phyloP scores from a whole-genome alignment of 2,888 invertebrate species.

The Amphipyra tragopoginis region DNA sequence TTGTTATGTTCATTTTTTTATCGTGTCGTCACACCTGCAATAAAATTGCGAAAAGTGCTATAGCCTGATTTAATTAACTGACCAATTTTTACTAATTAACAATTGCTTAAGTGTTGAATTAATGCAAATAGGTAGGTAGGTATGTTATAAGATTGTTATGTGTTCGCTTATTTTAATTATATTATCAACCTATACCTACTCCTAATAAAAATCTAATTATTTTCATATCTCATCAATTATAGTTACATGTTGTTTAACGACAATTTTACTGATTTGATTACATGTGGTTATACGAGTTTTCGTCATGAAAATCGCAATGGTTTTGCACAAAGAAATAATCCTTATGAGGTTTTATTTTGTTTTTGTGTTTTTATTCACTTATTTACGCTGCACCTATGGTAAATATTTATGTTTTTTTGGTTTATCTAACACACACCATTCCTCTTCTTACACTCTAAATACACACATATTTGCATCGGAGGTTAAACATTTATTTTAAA shows the following conservation, averaged over 20 bases:
- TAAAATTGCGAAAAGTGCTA: too few relatives aligned
- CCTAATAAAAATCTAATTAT: constrained; percentile 38
- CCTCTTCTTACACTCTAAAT: too few relatives aligned
- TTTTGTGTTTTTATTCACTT: constrained; percentile 25
- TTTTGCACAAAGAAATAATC: constrained; percentile 27
- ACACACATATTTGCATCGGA: too few relatives aligned
- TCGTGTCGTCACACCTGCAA: too few relatives aligned
- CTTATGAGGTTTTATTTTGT: constrained; percentile 34
- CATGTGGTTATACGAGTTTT: constrained; percentile 18
- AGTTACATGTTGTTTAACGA: constrained; percentile 38
- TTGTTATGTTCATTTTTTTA: too few relatives aligned
- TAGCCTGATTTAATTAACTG: too few relatives aligned
- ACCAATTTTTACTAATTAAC: too few relatives aligned
- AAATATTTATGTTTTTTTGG: constrained; percentile 41
- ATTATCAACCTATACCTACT: constrained; percentile 23
- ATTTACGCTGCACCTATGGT: constrained; percentile 35
- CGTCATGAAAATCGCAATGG: constrained; percentile 38
- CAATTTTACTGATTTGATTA: constrained; percentile 32
- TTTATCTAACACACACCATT: background rate
- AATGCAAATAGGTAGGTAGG: background rate
- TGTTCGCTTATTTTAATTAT: constrained; percentile 27
- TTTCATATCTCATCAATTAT: constrained; percentile 38
- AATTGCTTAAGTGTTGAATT: background rate
- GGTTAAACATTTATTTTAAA: too few relatives aligned
- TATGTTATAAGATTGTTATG: background rate